phyloP scores from a whole-genome alignment of 2,113 vertebrate species.

The Sturnus vulgaris region DNA sequence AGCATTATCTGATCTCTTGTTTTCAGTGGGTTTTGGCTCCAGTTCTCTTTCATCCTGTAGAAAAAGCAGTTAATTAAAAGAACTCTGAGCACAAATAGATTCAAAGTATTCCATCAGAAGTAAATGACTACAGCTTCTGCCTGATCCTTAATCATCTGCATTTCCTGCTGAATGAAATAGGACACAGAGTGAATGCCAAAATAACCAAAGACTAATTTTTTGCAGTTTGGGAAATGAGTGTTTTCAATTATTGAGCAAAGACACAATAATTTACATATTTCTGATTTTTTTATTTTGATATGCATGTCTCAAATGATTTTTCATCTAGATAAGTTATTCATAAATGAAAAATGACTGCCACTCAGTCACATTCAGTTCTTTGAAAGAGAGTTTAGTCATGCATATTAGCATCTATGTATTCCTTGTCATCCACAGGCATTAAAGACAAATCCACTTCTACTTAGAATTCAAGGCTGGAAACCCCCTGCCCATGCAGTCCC shows the following conservation, averaged over 20 bases:
- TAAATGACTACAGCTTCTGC: slow-evolving; percentile 12
- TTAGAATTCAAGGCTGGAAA: neutral
- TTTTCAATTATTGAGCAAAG: slow-evolving; percentile 58
- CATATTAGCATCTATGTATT: neutral
- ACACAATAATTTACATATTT: slow-evolving; percentile 43
- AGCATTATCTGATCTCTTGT: neutral
- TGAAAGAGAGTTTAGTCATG: slow-evolving; percentile 37
- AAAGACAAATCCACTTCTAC: slow-evolving; percentile 1
- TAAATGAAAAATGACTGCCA: slow-evolving; percentile 31
- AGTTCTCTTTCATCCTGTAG: neutral
- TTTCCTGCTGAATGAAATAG: slow-evolving; percentile 31
- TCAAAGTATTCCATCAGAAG: slow-evolving; percentile 38
- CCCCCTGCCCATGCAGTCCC: neutral
- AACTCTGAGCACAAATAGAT: neutral
- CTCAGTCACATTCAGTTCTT: slow-evolving; percentile 16
- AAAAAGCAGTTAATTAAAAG: slow-evolving; percentile 39
- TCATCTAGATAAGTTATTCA: slow-evolving; percentile 32
- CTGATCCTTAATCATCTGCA: slow-evolving; percentile 21
- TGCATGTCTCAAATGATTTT: slow-evolving; percentile 19
- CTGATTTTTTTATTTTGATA: slow-evolving; percentile 41
- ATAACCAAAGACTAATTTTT: slow-evolving; percentile 11
- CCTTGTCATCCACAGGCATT: neutral
- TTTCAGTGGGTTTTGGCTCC: neutral
- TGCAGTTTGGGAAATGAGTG: neutral
- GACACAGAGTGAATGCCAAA: slow-evolving; percentile 16